Percentiles rank a stretch among this genome's conserved stretches.
phyloP scores from a whole-genome alignment of 2,113 vertebrate genomes.

The Apteryx mantelli region DNA sequence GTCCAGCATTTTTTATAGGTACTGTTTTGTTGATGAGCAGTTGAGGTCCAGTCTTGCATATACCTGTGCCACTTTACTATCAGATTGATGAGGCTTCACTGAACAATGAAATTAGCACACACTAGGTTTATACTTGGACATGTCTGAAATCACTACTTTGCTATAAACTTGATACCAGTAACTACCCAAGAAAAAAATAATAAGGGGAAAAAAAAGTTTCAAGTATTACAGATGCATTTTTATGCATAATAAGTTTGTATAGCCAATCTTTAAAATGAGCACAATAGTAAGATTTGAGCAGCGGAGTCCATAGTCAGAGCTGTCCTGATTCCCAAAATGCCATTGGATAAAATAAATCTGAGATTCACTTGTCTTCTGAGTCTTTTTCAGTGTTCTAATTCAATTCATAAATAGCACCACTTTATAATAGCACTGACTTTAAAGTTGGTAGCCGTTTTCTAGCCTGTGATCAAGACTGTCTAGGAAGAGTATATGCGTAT shows the following conservation, averaged over 20 bases:
- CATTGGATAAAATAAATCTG: background rate
- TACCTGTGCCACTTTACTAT: background rate
- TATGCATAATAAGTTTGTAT: background rate
- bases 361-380: background rate
- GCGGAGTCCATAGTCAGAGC: background rate
- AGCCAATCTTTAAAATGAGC: background rate
- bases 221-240: background rate
- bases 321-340: background rate
- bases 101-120: background rate
- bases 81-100: background rate
- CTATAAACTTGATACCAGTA: background rate
- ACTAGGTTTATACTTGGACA: background rate
- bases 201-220: background rate
- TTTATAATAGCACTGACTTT: background rate
- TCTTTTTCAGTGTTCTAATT: background rate
- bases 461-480: background rate
- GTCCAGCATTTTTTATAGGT: background rate
- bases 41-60: background rate
- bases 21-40: background rate
- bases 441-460: background rate
- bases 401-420: background rate
- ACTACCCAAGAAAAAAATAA: background rate
- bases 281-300: background rate
- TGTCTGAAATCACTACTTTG: background rate
- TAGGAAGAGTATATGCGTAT: background rate